A percentile compares a stretch with the other conserved stretches of the same genome.
Conservation (phyloP, 2,797 vertebrate genomes). For the Leuciscus waleckii region DNA sequence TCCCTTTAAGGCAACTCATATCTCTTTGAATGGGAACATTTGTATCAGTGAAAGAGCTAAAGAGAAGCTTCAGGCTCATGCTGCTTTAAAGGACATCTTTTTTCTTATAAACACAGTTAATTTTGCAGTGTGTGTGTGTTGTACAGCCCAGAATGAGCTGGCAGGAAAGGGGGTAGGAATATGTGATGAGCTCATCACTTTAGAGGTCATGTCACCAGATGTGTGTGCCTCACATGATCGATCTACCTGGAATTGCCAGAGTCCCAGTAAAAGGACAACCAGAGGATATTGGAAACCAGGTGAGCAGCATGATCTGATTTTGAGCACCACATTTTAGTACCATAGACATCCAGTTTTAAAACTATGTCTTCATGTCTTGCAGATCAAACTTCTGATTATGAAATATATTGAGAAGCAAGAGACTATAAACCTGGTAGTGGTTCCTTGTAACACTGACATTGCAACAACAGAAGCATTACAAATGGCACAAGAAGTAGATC, state of each 20-base stretch:
- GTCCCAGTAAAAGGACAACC: slow-evolving; percentile 77
- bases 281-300: slow-evolving; percentile 74
- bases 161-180: slow-evolving; percentile 63
- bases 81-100: not conserved
- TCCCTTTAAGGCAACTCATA: no score
- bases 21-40: no score
- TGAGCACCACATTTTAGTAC: not conserved
- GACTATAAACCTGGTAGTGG: slow-evolving; percentile 82
- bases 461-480: slow-evolving; percentile 83
- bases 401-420: slow-evolving; percentile 74
- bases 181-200: slow-evolving; percentile 68
- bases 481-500: slow-evolving; percentile 84
- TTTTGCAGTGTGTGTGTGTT: not conserved
- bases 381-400: slow-evolving; percentile 78
- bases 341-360: not conserved
- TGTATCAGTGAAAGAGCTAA: no score
- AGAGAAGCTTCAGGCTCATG: not conserved
- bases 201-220: slow-evolving; percentile 33
- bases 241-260: slow-evolving; percentile 80
- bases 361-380: not conserved
- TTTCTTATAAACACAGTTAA: not conserved
- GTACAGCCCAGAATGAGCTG: slow-evolving; percentile 19
- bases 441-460: slow-evolving; percentile 85
- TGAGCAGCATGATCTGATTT: slow-evolving; percentile 43
- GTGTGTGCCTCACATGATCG: slow-evolving; percentile 41